Base-by-base conservation (phyloP, 1,140 invertebrate genomes). In the Xylocopa sonorina region DNA sequence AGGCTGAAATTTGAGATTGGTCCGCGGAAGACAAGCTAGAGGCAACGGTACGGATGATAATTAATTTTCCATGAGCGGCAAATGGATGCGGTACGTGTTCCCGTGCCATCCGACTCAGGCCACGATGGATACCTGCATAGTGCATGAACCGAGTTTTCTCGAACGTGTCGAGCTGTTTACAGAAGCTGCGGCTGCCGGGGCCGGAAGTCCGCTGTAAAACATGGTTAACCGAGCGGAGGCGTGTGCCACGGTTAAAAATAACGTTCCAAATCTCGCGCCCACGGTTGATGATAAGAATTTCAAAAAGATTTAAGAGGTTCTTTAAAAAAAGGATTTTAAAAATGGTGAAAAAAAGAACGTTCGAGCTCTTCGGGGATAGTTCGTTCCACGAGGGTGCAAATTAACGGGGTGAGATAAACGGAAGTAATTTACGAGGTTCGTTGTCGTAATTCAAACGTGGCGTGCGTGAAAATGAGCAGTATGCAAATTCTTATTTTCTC, bases 61-160 rank as follows among this genome's bases (percentile, higher is more conserved):
- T 82, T 78, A 75, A 86, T 77, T 80, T 78, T 76, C 67, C 62
- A 68, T 58, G 51, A 80, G n/a, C n/a, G 79, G 68, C 53, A 64
- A 77, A 84, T 62, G 64, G 63, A 84, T 75, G 58, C 38, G 66
- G 24, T 51, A 43, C 67, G 66, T 58, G 64, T 69, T 79, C 18
- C 34, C 24, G 18, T 27, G 51, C 46, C n/a, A 71, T 55, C 60
- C 32, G 16, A 41, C 50, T 38, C 38, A 2, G 24, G 48, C 46
- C 80, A 24, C 73, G 9, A 51, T 43, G 24, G 82, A 62, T 29
- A 48, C 29, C 29, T 73, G 72, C 77, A 78, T 64, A 73, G 38
- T 63, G 51, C 67, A 78, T 48, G 51, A 75, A 51, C 34, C 72
- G 38, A 76, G 75, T 68, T 78, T 73, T 76, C 74, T 53, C 67